Percentiles rank a stretch among this genome's conserved stretches.
Evolutionary conservation across 2,888 invertebrate species (phyloP).

Genomic region (Andrena bicolor): DNA sequence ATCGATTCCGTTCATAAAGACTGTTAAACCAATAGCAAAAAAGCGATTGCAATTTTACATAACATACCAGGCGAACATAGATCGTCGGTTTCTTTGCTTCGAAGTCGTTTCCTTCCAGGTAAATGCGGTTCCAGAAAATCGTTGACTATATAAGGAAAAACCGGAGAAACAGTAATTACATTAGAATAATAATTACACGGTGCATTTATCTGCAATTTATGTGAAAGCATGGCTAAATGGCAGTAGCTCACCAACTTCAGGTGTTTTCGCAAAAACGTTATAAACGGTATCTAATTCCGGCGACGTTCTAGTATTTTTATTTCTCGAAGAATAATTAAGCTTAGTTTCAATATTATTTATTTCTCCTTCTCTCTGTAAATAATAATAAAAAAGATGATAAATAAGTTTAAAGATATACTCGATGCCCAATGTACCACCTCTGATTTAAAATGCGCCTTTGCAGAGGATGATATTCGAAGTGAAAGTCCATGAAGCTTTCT

Average conservation of each 20-base stretch:
- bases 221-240: not conserved
- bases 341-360: constrained; percentile 76
- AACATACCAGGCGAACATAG: constrained; percentile 77
- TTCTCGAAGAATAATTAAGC: constrained; percentile 79
- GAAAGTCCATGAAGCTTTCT: constrained; percentile 87
- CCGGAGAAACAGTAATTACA: constrained; percentile 8
- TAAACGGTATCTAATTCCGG: constrained; percentile 62
- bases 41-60: constrained; percentile 1
- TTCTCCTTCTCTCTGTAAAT: constrained; percentile 58
- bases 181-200: not conserved
- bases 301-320: constrained; percentile 65
- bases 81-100: constrained; percentile 76
- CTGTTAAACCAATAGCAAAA: constrained; percentile 1
- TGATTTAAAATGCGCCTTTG: constrained; percentile 79
- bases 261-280: constrained; percentile 68
- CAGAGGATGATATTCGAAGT: constrained; percentile 83
- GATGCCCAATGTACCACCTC: constrained; percentile 51
- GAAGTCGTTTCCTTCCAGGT: constrained; percentile 78
- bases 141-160: constrained; percentile 37
- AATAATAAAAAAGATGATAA: constrained; percentile 20
- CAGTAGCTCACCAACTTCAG: constrained; percentile 66
- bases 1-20: not conserved
- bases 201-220: constrained; percentile 38
- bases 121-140: constrained; percentile 73
- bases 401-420: not conserved